Evolutionary conservation across 2,888 invertebrate species (phyloP).

Genomic region (Drosophila flavopinicola): DNA sequence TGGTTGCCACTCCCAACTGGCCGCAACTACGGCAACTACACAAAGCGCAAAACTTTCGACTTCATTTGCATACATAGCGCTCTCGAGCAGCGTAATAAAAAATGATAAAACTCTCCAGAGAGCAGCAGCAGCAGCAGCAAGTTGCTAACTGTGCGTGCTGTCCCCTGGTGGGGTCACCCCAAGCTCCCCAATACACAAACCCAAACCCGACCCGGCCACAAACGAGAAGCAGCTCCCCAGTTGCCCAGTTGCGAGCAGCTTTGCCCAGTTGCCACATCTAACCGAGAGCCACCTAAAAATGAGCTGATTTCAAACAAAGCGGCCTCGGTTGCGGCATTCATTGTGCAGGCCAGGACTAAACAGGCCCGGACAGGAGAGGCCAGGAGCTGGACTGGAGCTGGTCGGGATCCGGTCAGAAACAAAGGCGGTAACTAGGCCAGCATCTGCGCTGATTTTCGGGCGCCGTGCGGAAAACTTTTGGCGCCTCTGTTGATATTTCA

Average conservation of each 20-base stretch:
- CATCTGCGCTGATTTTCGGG: slow-evolving; percentile 65
- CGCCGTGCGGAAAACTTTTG: slow-evolving; percentile 44
- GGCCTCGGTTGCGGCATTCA: slow-evolving; percentile 52
- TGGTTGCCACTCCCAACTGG: slow-evolving; percentile 40
- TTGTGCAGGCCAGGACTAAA: slow-evolving; percentile 52
- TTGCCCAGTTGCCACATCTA: slow-evolving; percentile 27
- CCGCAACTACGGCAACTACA: slow-evolving; percentile 66
- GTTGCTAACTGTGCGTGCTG: slow-evolving; percentile 69
- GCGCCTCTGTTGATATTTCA: slow-evolving; percentile 65
- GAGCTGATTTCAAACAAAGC: slow-evolving; percentile 75
- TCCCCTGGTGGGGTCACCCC: slow-evolving; percentile 61
- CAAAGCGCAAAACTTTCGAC: slow-evolving; percentile 78
- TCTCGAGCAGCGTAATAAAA: slow-evolving; percentile 81
- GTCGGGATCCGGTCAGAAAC: slow-evolving; percentile 64
- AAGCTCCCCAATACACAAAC: too few relatives aligned
- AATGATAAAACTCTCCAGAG: slow-evolving; percentile 81
- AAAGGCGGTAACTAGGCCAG: slow-evolving; percentile 73
- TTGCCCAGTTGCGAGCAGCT: slow-evolving; percentile 44
- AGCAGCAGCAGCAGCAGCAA: slow-evolving; percentile 26
- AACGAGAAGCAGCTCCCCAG: slow-evolving; percentile 65
- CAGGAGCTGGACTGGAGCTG: slow-evolving; percentile 16
- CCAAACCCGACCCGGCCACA: slow-evolving; percentile 51
- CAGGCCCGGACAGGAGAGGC: background rate
- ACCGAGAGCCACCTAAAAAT: slow-evolving; percentile 59
- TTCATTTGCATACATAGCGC: slow-evolving; percentile 83